Percentiles rank a stretch among this genome's conserved stretches.
Evolutionary conservation across 2,113 vertebrate genomes (phyloP).

Genomic region (Ifrita kowaldi): DNA sequence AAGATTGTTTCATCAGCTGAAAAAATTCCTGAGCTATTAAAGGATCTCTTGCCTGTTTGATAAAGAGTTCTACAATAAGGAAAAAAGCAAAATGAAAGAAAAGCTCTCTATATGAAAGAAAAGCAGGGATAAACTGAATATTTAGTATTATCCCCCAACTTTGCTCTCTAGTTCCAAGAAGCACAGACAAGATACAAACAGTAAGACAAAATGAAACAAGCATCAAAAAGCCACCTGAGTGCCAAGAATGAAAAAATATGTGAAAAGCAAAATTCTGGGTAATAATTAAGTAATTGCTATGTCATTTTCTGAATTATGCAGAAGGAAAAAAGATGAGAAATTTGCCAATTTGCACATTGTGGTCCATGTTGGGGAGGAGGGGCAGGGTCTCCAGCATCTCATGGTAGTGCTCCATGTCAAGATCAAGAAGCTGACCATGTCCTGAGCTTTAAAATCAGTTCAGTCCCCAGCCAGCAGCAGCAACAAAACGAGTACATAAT

Average conservation of each 20-base stretch:
- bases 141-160: background rate
- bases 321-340: background rate
- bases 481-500: conserved; percentile 47
- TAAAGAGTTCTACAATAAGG: background rate
- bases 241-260: background rate
- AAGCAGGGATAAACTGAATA: background rate
- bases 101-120: background rate
- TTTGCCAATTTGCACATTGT: background rate
- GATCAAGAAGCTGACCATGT: background rate
- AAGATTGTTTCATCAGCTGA: background rate
- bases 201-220: background rate
- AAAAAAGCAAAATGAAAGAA: background rate
- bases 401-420: background rate
- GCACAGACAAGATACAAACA: background rate
- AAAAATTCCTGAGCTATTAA: background rate
- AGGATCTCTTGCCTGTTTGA: background rate
- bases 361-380: background rate
- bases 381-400: background rate
- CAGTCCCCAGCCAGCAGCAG: background rate
- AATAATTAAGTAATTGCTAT: background rate
- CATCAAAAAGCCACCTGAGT: background rate
- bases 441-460: background rate
- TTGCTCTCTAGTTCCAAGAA: background rate
- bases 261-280: background rate
- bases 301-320: background rate